Conservation (phyloP, 2,797 vertebrate species). For the Fringilla coelebs region DNA sequence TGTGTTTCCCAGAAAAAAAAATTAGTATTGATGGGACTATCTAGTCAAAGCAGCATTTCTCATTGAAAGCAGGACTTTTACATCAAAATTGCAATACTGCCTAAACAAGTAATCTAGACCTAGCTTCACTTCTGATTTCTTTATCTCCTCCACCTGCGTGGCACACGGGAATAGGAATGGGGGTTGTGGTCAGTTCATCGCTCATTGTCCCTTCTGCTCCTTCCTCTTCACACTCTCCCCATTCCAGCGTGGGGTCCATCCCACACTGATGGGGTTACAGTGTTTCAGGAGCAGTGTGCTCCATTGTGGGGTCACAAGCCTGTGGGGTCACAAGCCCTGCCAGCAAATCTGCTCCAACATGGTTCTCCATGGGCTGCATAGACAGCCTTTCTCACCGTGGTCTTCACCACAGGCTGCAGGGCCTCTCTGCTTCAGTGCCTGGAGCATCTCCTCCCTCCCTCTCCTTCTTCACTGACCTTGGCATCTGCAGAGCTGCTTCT, state of each 20-base stretch:
- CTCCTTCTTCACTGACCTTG: neutral
- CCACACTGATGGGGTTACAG: fast-evolving
- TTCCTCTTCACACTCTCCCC: neutral
- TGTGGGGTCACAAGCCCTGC: neutral
- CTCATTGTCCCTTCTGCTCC: neutral
- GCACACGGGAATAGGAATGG: neutral
- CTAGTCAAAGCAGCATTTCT: neutral
- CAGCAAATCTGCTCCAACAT: neutral
- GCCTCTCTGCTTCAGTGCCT: fast-evolving
- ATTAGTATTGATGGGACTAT: neutral
- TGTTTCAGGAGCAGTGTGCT: neutral
- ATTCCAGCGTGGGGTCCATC: neutral
- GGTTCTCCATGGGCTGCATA: neutral
- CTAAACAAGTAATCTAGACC: neutral
- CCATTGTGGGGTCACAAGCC: neutral
- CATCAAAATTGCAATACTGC: neutral
- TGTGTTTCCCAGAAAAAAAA: neutral
- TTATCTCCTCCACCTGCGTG: neutral
- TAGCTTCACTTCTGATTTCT: neutral
- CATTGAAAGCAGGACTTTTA: neutral
- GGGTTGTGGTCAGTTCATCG: neutral
- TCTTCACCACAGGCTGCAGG: neutral
- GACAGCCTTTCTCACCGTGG: neutral
- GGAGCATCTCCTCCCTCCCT: neutral
- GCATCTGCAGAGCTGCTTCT: neutral